Evolutionary conservation across 2,797 vertebrate species (phyloP).

Genomic region (Glossophaga mutica): DNA sequence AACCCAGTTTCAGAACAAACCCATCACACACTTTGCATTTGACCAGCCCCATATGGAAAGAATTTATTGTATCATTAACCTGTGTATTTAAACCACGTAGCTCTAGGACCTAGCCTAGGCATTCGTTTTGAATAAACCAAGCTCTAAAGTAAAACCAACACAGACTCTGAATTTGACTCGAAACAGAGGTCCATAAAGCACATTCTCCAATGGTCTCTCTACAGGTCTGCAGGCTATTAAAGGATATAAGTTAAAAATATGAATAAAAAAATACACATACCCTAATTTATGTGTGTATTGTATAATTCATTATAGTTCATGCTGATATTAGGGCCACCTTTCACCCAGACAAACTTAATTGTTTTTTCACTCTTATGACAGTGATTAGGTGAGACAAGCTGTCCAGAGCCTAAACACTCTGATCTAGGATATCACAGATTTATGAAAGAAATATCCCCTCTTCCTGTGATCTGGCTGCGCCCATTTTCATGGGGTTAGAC

Average conservation of each 20-base stretch:
- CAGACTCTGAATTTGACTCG: neutral
- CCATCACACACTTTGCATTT: neutral
- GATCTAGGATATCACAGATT: neutral
- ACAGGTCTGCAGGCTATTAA: neutral
- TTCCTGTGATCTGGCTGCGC: neutral
- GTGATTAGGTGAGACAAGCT: neutral
- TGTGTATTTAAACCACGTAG: conserved; percentile 13
- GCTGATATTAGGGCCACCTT: neutral
- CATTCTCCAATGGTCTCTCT: neutral
- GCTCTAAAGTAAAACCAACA: conserved; percentile 28
- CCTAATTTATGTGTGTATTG: neutral
- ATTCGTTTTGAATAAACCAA: neutral
- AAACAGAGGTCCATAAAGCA: neutral
- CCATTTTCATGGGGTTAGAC: neutral
- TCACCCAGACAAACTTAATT: neutral
- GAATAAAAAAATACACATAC: neutral
- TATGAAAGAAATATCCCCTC: neutral
- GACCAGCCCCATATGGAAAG: neutral
- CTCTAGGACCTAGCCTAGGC: neutral
- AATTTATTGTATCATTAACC: neutral
- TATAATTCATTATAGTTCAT: neutral
- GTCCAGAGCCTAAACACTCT: neutral
- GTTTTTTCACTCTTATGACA: neutral
- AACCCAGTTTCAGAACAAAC: neutral
- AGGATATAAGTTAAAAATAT: neutral